Base-by-base conservation (phyloP, 1,140 invertebrate species). In the Colletes gigas region DNA sequence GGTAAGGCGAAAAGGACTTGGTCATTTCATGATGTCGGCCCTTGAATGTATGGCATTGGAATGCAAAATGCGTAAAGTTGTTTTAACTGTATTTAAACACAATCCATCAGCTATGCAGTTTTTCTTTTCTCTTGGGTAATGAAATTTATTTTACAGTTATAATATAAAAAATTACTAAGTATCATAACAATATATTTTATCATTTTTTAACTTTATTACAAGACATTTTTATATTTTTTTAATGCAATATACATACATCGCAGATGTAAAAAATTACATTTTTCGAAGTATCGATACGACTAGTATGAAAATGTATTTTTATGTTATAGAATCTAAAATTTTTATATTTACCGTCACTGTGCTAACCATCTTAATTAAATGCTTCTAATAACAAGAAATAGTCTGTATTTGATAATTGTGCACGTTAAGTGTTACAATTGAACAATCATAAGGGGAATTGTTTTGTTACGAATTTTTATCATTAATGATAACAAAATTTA, bases 61-160 rank as follows among this genome's bases (percentile, higher is more conserved):
- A 70, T 96, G 95, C 90, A 93, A 95, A 71, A 95, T 98, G 95
- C 94, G 95, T 85, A 97, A 97, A 94, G 95, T 98, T 52, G 94
- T 98, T 82, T 90, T 98, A n/a, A 98, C 97, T 9, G 95, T 97
- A 44, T 95, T 98, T 17, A 97, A 96, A 89, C 94, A 96, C 82
- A 98, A 98, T 92, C 90, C 93, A 21, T 92, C 94, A 57, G 96
- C 95, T 1, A 91, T 95, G 57, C 90, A 93, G 41, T 98, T 98
- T 90, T 98, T 97, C 89, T 95, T 95, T 87, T 94, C 94, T 19
- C 92, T 97, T 62, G 96, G 95, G 95, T 96, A 95, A 50, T 30
- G 54, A 21, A 17, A 60, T 21, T 55, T 79, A 19, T 6, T 5
- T 82, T 30, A 52, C n/a, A 52, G 9, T 7, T 63, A 63, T 47